These are phyloP conservation scores for Todus mexicanus DNA, from an alignment of 2,797 vertebrate genomes.

Conservation along the genomic window DNA sequence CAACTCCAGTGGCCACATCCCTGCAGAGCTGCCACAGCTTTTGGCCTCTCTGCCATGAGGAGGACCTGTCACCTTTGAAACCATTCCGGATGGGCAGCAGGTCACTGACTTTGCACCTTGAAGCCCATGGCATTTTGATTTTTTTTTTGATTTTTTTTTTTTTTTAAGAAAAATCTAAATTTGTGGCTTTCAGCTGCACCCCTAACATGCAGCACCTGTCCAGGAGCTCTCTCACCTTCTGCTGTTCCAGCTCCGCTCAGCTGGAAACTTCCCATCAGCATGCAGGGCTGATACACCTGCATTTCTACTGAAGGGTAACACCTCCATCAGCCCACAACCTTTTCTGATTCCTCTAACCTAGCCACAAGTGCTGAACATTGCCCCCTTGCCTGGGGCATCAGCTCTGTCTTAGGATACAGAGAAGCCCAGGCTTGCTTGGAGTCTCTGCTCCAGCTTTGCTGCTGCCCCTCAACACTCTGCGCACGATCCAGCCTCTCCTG, in stretches of 20 bases:
- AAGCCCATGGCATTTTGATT: background rate
- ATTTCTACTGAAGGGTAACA: background rate
- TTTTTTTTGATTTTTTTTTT: background rate
- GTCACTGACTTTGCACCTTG: background rate
- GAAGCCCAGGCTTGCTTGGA: background rate
- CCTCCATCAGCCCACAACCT: background rate
- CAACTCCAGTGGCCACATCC: rapidly evolving
- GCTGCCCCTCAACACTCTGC: background rate
- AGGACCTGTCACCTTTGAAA: background rate
- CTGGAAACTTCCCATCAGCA: background rate
- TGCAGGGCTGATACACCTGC: background rate
- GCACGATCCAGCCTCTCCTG: background rate
- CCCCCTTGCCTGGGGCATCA: background rate
- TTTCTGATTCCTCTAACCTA: background rate
- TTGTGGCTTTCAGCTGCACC: background rate
- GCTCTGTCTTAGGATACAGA: background rate
- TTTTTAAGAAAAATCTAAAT: background rate
- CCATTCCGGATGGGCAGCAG: background rate
- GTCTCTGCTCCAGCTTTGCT: background rate
- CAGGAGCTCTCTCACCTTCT: background rate
- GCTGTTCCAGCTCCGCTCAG: background rate
- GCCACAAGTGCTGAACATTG: background rate
- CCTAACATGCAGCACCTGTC: background rate
- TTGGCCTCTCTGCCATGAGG: background rate
- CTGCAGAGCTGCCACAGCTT: background rate